These are phyloP conservation scores for Lepilemur ruficaudatus DNA, from an alignment of 2,797 vertebrate species.

Conservation along the genomic window DNA sequence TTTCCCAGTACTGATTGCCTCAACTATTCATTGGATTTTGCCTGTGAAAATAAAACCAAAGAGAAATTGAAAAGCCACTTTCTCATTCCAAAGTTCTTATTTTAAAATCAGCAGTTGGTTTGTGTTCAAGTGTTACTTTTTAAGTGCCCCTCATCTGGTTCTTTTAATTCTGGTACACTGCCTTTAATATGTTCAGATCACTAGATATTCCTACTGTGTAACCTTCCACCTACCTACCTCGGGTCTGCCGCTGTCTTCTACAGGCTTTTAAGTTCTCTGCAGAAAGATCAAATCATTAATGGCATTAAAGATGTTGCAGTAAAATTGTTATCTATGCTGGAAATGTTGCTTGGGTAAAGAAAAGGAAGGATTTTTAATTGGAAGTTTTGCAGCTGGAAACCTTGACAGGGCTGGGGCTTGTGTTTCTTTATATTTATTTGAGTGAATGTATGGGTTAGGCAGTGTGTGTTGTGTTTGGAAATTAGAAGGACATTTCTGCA, in stretches of 20 bases:
- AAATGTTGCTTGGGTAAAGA: constrained; percentile 68
- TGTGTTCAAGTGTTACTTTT: constrained; percentile 68
- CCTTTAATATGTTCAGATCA: constrained; percentile 79
- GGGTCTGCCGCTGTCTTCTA: constrained; percentile 48
- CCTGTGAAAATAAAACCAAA: constrained; percentile 30
- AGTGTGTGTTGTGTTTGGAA: constrained; percentile 9
- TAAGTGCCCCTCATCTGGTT: constrained; percentile 47
- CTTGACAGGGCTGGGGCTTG: neutral
- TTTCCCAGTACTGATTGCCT: neutral
- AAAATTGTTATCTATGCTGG: constrained; percentile 74
- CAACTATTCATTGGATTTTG: constrained; percentile 28
- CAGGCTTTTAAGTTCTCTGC: constrained; percentile 65
- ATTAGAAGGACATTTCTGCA: constrained; percentile 34
- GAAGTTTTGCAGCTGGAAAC: constrained; percentile 73
- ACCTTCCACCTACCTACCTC: constrained; percentile 75
- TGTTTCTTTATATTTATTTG: constrained; percentile 71
- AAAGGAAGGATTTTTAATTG: constrained; percentile 77
- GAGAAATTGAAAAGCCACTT: neutral
- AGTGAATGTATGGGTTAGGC: constrained; percentile 10
- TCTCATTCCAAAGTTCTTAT: constrained; percentile 35
- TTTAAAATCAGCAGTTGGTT: constrained; percentile 64
- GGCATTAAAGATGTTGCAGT: constrained; percentile 73
- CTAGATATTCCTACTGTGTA: constrained; percentile 75
- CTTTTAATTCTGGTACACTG: constrained; percentile 70
- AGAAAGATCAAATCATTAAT: constrained; percentile 82